Percentiles rank a stretch among this genome's conserved stretches.
Evolutionary conservation across 2,113 vertebrate genomes (phyloP).

Genomic region (Nipponia nippon): DNA sequence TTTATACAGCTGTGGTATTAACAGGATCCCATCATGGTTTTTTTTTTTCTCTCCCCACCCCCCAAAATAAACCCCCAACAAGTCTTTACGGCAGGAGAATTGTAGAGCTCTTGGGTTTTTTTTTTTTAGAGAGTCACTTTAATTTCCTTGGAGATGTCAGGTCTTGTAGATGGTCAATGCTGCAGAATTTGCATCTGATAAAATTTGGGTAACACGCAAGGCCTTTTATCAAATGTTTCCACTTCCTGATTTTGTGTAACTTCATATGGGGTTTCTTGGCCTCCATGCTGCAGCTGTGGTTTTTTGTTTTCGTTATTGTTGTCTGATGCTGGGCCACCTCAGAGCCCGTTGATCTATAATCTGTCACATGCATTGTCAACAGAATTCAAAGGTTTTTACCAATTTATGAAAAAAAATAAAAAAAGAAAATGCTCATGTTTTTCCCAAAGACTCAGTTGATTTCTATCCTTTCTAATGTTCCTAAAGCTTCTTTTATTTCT

Average conservation of each 20-base stretch:
- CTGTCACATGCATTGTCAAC: not conserved
- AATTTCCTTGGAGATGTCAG: not conserved
- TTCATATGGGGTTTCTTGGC: not conserved
- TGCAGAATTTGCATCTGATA: not conserved
- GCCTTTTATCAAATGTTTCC: not conserved
- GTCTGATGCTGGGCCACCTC: not conserved
- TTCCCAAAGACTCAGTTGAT: not conserved
- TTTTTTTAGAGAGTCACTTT: not conserved
- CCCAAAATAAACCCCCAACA: accelerated
- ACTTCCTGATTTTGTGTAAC: not conserved
- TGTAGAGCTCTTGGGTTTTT: not conserved
- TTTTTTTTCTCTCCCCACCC: not conserved
- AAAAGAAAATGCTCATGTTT: accelerated
- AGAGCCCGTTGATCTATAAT: not conserved
- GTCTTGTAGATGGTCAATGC: not conserved
- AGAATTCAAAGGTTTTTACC: not conserved
- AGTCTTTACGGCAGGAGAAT: not conserved
- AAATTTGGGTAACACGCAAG: not conserved
- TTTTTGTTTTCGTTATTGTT: not conserved
- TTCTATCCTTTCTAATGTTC: not conserved
- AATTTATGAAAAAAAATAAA: not conserved
- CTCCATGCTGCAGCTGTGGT: not conserved
- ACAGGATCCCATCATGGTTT: not conserved
- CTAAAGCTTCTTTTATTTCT: not conserved
- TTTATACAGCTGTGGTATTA: not conserved